Base-by-base conservation (phyloP, 2,113 vertebrate genomes). In the Tetrao urogallus region DNA sequence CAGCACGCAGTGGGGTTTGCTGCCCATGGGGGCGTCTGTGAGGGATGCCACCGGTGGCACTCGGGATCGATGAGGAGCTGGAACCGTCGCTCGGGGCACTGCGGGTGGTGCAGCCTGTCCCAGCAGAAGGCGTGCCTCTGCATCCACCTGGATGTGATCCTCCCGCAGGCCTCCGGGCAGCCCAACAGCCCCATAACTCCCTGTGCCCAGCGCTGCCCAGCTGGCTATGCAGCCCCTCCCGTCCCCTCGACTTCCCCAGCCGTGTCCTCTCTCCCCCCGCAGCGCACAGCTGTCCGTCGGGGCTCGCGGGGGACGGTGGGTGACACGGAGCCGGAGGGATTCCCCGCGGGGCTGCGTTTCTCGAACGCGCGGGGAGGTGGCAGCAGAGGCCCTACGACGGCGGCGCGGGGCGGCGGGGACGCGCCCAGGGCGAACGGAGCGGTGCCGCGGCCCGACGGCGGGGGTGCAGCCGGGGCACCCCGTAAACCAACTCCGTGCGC, bases 351-450 rank as follows among this genome's bases (percentile, higher is more conserved):
- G 38, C 86, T 96, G 97, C 89, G 75, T 66, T 97, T 96, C 97
- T 83, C 4, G 47, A 38, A 70, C 19, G 76, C 28, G 61, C 97
- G 86, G 97, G 76, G 93, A 97, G 97, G 48, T 94, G 97, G 97
- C 97, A 96, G 97, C 94, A 97, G 54, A 97, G 67, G 60, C 82
- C 73, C 90, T 90, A 78, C 42, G 63, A 88, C 86, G 18, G 65
- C 3, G 58, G 52, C 47, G 28, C 84, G 70, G 30, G 17, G 64
- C 3, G 63, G 50, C 57, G 28, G 88, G 70, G 32, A 13, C 5
- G 8, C 8, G 73, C 24, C 13, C 17, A 11, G 30, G 63, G 73
- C 54, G 19, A 11, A 16, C 14, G 11, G 32, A 34, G 36, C 50
- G 65, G 17, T 5, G 1, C 13, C 36, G 36, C 36, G 21, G 14